phyloP scores from a whole-genome alignment of 2,888 invertebrate genomes.

The Pardosa pseudoannulata region DNA sequence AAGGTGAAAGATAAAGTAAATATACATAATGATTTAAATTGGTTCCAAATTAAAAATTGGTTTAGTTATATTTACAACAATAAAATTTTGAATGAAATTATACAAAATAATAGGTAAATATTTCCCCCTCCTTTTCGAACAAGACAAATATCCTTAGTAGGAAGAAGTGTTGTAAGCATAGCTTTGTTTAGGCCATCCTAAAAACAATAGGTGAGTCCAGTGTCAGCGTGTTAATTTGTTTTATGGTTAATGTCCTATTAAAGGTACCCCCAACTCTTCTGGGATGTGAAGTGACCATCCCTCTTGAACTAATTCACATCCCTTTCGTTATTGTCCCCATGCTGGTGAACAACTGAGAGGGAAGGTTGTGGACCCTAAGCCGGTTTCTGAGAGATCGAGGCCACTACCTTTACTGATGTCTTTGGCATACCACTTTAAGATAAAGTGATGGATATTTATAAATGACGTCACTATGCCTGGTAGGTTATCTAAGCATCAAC shows the following conservation, averaged over 20 bases:
- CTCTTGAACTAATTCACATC: slow-evolving; percentile 63
- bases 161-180: neutral
- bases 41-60: no score
- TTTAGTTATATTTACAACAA: no score
- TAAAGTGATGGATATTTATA: no score
- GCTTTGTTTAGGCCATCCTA: neutral
- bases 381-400: slow-evolving; percentile 69
- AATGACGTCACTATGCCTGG: no score
- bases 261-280: slow-evolving; percentile 26
- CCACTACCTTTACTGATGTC: slow-evolving; percentile 69
- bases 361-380: slow-evolving; percentile 68
- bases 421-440: slow-evolving; percentile 69
- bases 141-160: no score
- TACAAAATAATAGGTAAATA: no score
- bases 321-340: slow-evolving; percentile 66
- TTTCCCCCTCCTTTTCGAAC: no score
- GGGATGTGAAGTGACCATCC: slow-evolving; percentile 38
- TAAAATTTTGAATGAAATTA: no score
- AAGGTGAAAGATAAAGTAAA: no score
- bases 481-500: no score
- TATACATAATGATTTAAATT: no score
- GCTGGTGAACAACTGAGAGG: slow-evolving; percentile 45
- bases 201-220: slow-evolving; percentile 6
- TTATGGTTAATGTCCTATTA: slow-evolving; percentile 44
- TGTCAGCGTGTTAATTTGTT: neutral